Evolutionary conservation across 2,888 invertebrate species (phyloP).

Genomic region (Auanema freiburgensis): DNA sequence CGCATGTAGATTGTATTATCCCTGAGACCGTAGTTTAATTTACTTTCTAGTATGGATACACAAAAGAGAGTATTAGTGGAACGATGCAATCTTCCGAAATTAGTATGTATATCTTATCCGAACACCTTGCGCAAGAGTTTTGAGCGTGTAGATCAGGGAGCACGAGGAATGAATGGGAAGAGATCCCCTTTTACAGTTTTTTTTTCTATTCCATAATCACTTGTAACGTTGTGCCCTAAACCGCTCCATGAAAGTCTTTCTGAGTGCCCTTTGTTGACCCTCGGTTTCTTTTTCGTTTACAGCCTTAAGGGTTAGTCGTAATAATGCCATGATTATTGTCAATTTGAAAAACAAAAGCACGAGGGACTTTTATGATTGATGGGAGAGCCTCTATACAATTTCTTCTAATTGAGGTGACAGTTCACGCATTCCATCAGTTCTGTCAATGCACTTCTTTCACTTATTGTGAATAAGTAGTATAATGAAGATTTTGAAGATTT

Average conservation of each 20-base stretch:
- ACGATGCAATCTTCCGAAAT: not conserved
- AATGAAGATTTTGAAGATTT: too few species aligned
- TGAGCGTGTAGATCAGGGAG: not conserved
- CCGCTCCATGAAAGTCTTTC: not conserved
- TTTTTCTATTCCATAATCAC: not conserved
- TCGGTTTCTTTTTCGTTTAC: not conserved
- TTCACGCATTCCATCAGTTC: not conserved
- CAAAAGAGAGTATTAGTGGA: not conserved
- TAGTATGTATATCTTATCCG: not conserved
- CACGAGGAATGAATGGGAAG: not conserved
- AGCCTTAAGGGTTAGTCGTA: slow-evolving; percentile 7
- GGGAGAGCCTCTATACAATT: not conserved
- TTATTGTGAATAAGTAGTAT: too few species aligned
- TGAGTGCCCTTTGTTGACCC: slow-evolving; percentile 8
- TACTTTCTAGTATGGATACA: not conserved
- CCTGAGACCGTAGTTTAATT: not conserved
- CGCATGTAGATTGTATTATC: slow-evolving; percentile 8
- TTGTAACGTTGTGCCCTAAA: not conserved
- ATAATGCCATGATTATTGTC: slow-evolving; percentile 10
- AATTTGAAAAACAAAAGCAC: slow-evolving; percentile 7
- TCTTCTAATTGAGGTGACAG: not conserved
- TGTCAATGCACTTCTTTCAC: slow-evolving; percentile 1
- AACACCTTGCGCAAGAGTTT: not conserved
- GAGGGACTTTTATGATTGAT: slow-evolving; percentile 7
- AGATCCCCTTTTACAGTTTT: too few species aligned